Percentiles rank a stretch among this genome's conserved stretches.
These are phyloP conservation scores for Microctenopoma steveboyesi DNA, from an alignment of 2,797 vertebrate species.

Conservation along the genomic window DNA sequence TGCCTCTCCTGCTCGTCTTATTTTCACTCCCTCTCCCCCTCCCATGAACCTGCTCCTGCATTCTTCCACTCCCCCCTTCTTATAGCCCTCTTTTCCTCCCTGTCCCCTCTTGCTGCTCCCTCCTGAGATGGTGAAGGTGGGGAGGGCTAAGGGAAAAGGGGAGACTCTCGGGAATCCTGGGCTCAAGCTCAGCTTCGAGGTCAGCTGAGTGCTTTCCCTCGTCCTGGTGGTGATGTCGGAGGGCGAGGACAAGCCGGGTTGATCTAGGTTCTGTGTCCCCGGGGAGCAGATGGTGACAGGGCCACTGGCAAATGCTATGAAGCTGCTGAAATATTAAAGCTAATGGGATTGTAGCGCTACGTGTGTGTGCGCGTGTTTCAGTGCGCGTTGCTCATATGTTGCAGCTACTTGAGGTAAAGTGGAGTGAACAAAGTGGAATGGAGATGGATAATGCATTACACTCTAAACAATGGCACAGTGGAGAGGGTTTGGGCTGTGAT, in stretches of 20 bases:
- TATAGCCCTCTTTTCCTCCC: constrained; percentile 1
- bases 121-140: constrained; percentile 26
- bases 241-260: constrained; percentile 47
- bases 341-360: constrained; percentile 68
- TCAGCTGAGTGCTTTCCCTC: constrained; percentile 55
- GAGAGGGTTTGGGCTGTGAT: constrained; percentile 45
- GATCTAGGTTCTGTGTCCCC: constrained; percentile 64
- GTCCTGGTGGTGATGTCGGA: constrained; percentile 47
- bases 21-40: constrained; percentile 47
- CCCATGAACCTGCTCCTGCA: constrained; percentile 47
- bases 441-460: constrained; percentile 77
- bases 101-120: constrained; percentile 32
- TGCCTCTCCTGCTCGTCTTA: constrained; percentile 59
- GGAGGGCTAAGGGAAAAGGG: neutral
- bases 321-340: constrained; percentile 79
- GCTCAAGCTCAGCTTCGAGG: constrained; percentile 52
- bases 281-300: constrained; percentile 67
- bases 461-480: constrained; percentile 60
- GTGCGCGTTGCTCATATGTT: constrained; percentile 53
- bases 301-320: constrained; percentile 63
- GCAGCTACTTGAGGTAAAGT: constrained; percentile 68
- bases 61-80: constrained; percentile 29
- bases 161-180: constrained; percentile 49
- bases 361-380: constrained; percentile 2
- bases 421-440: constrained; percentile 73